Evolutionary conservation across 2,113 vertebrate species (phyloP).

Genomic region (Bostrychus sinensis): DNA sequence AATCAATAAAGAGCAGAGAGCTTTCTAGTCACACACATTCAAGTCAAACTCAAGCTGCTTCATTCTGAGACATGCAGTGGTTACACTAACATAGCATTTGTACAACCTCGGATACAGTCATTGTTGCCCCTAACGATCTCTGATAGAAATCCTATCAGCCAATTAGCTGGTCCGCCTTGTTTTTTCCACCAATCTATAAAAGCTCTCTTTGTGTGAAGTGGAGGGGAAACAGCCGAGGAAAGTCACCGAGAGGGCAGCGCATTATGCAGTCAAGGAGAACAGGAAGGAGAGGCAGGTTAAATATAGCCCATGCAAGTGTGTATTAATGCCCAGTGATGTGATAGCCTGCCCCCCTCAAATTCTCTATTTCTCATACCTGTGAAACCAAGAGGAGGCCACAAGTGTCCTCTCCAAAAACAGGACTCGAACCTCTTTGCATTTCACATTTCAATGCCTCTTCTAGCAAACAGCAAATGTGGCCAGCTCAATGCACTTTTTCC

Average conservation of each 20-base stretch:
- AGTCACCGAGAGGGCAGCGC: conserved; percentile 38
- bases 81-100: conserved; percentile 8
- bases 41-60: conserved; percentile 24
- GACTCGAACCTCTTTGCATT: neutral
- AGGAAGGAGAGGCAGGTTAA: conserved; percentile 52
- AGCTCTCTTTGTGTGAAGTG: conserved; percentile 39
- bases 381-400: conserved; percentile 44
- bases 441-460: neutral
- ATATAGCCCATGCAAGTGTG: conserved; percentile 46
- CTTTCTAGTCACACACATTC: conserved; percentile 26
- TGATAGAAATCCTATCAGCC: conserved; percentile 70
- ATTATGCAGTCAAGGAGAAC: conserved; percentile 46
- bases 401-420: conserved; percentile 19
- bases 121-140: conserved; percentile 58
- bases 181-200: conserved; percentile 60
- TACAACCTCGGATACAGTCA: conserved; percentile 39
- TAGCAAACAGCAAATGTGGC: neutral
- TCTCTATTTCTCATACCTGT: conserved; percentile 42
- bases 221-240: conserved; percentile 21
- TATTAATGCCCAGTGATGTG: conserved; percentile 31
- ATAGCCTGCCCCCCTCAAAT: conserved; percentile 21
- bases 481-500: neutral
- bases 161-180: conserved; percentile 58
- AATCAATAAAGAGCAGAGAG: conserved; percentile 41
- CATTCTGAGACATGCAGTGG: conserved; percentile 10